Evolutionary conservation across 2,888 invertebrate genomes (phyloP), one percentile per base, ranked within the genome.

Genomic region (Cheilosia pagana): DNA sequence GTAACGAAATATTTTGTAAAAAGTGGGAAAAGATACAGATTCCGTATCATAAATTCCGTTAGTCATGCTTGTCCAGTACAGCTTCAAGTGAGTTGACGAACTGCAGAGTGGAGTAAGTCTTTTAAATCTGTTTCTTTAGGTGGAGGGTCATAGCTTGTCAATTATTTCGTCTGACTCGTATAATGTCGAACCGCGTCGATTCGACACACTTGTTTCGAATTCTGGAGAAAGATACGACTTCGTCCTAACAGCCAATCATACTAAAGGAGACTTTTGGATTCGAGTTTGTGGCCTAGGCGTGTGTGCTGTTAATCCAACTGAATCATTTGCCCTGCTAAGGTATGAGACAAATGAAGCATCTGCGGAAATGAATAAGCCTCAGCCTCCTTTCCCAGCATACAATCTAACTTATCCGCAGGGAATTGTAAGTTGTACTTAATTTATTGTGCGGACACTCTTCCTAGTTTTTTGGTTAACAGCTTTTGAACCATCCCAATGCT

Each of bases 181-280:
- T 62, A 77, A 89, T 16, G 86, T 91, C 0, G 71, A 87, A 19
- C 90, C 91, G 0, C 71, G 86, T 12, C 8, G 21, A 3, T 88
- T 90, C 39, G 89, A 90, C 59, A 88, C 90, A 4, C 62, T 92
- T 3, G 82, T 89, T 0, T 86, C 89, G 0, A 89, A 92, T 59
- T 87, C 93, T 8, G 94, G 94, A 0, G 93, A 93, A 87, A 89
- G 93, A 52, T 93, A 91, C 87, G 93, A 93, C 86, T 91, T 93
- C 57, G 90, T 93, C 1, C 53, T 93, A 2, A 85, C 88, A 7
- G 92, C 93, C 2, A 90, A 91, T 87, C 90, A 92, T 87, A 89
- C 50, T 89, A 89, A 76, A n/a, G 88, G 88, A 8, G 88, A 89
- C 68, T 91, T 87, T 75, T 89, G 89, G 88, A 87, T 90, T 19